A percentile compares a stretch with the other conserved stretches of the same genome.
Evolutionary conservation across 1,140 invertebrate species (phyloP).

Genomic region (Armadillidium nasatum): DNA sequence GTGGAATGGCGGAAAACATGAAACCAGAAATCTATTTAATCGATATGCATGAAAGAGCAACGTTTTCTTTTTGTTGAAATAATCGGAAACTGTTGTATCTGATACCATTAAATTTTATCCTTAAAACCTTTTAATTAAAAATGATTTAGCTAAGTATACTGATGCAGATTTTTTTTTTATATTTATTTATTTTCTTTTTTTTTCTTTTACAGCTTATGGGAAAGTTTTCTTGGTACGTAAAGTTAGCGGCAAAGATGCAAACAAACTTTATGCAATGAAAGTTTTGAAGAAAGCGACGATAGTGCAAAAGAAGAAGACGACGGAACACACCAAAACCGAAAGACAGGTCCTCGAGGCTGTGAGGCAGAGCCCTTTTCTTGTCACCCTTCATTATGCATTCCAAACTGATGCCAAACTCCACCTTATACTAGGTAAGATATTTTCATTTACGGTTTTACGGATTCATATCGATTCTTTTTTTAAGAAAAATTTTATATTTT

Average conservation of each 20-base stretch:
- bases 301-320: conserved; percentile 61
- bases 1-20: not conserved
- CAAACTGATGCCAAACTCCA: conserved; percentile 88
- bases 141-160: not conserved
- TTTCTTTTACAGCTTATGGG: conserved; percentile 84
- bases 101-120: too few species aligned
- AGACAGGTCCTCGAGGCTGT: conserved; percentile 82
- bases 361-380: conserved; percentile 80
- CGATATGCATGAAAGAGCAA: not conserved
- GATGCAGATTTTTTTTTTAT: conserved; percentile 25
- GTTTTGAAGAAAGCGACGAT: conserved; percentile 75
- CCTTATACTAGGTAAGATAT: conserved; percentile 76
- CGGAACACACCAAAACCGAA: conserved; percentile 88
- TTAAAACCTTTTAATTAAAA: not conserved
- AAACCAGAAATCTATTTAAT: not conserved
- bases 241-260: conserved; percentile 59
- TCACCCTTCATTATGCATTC: conserved; percentile 89
- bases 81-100: not conserved
- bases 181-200: too few species aligned
- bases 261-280: conserved; percentile 89
- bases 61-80: not conserved
- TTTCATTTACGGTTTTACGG: too few species aligned
- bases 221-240: conserved; percentile 86
- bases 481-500: too few species aligned
- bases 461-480: too few species aligned